A percentile compares a stretch with the other conserved stretches of the same genome.
Evolutionary conservation across 2,113 vertebrate species (phyloP).

Genomic region (Chaetodon trifascialis): DNA sequence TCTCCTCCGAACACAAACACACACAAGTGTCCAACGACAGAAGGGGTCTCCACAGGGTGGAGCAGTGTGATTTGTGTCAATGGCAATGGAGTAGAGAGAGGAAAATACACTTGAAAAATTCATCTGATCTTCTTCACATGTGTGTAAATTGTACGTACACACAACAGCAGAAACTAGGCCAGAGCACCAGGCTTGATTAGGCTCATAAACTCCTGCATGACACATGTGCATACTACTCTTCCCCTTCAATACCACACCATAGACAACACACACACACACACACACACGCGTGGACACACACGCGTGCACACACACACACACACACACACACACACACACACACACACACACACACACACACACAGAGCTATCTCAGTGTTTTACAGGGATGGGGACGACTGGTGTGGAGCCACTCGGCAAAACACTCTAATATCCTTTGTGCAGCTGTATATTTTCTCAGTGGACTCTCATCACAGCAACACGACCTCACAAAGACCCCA

Average conservation of each 20-base stretch:
- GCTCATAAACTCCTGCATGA: background rate
- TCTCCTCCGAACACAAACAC: background rate
- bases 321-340: background rate
- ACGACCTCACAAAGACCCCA: slow-evolving; percentile 11
- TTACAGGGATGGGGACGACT: background rate
- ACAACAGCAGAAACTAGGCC: slow-evolving; percentile 12
- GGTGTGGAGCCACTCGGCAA: background rate
- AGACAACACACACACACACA: background rate
- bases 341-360: background rate
- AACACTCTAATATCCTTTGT: background rate
- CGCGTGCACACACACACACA: background rate
- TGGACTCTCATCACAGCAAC: slow-evolving; percentile 6
- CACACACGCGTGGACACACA: too few relatives aligned
- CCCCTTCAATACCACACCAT: background rate
- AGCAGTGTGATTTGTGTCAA: slow-evolving; percentile 6
- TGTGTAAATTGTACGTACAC: background rate
- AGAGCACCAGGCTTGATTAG: background rate
- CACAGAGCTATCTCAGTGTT: too few relatives aligned
- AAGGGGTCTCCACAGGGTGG: slow-evolving; percentile 11
- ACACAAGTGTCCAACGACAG: background rate
- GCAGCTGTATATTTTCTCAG: background rate
- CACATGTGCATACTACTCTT: background rate
- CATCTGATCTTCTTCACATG: background rate
- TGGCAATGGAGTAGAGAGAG: slow-evolving; percentile 6
- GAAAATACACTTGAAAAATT: background rate